Base-by-base conservation (phyloP, 2,797 vertebrate species). In the Chaenodraco wilsoni region DNA sequence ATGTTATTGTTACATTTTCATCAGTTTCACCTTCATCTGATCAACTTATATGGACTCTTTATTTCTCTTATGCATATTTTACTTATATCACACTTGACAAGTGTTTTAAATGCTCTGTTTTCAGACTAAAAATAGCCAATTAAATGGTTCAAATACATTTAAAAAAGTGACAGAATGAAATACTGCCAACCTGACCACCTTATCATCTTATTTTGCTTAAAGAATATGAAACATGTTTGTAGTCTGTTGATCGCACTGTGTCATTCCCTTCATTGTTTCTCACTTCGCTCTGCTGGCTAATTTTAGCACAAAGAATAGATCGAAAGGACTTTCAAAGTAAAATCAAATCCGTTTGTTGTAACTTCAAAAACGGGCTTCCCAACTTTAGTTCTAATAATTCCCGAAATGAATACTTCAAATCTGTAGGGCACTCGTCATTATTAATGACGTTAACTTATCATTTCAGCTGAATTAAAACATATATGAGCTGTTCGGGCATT, bases 51-150 rank as follows among this genome's bases (percentile, higher is more conserved):
- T 8, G 19, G 40, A 51, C 6, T 33, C 15, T 59, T 70, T 54
- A 57, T 61, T 58, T 40, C 37, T 63, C 14, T 60, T n/a, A 40
- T 60, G 17, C 65, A 76, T 69, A 13, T 74, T 72, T 72, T 46
- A 44, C 27, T 72, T 61, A 78, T 72, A 41, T 74, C 19, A 9
- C 54, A 69, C 61, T 67, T 56, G 48, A 67, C 71, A 87, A 86
- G 67, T 83, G 79, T 89, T 83, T 72, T 3, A 59, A 65, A 82
- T 59, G 13, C 31, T 57, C n/a, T 52, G n/a, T 70, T 59, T 74
- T 45, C 5, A 55, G 17, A 52, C 9, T 4, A 15, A 76, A 54
- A 65, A 16, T 2, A 14, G 31, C 2, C 17, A 73, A 67, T 43
- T 37, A 51, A 57, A 52, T 16, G 12, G 14, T 46, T 55, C 5